Percentiles rank a stretch among this genome's conserved stretches.
These are phyloP conservation scores for Standfussiana lucernea DNA, from an alignment of 2,888 invertebrate genomes.

Conservation along the genomic window DNA sequence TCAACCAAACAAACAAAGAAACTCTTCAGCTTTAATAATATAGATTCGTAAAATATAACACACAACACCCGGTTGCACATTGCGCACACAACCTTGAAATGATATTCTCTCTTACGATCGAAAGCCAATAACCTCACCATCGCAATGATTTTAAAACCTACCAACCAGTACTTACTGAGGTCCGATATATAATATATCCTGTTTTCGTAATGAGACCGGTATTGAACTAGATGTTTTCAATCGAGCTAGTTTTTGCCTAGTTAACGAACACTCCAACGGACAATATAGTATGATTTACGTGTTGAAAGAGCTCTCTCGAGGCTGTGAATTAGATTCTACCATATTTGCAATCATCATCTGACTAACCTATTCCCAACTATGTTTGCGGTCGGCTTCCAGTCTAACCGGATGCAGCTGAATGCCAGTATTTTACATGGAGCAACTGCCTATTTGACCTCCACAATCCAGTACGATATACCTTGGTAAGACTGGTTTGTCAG, in stretches of 20 bases:
- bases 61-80: neutral
- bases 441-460: neutral
- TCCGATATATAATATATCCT: slow-evolving; percentile 36
- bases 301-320: neutral
- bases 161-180: neutral
- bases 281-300: neutral
- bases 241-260: slow-evolving; percentile 26
- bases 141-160: slow-evolving; percentile 17
- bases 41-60: neutral
- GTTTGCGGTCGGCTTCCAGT: neutral
- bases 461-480: neutral
- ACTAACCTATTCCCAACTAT: neutral
- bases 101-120: slow-evolving; percentile 14
- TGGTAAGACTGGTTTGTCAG: neutral
- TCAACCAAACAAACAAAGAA: too few relatives aligned
- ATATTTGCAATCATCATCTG: neutral
- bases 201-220: slow-evolving; percentile 21
- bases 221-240: slow-evolving; percentile 16
- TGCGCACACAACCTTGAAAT: slow-evolving; percentile 18
- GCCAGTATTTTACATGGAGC: neutral
- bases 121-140: slow-evolving; percentile 18
- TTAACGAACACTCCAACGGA: slow-evolving; percentile 3
- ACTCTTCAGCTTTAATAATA: too few relatives aligned
- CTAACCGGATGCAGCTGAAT: neutral
- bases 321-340: neutral